Base-by-base conservation (phyloP, 1,140 invertebrate species). In the Palaemon carinicauda region DNA sequence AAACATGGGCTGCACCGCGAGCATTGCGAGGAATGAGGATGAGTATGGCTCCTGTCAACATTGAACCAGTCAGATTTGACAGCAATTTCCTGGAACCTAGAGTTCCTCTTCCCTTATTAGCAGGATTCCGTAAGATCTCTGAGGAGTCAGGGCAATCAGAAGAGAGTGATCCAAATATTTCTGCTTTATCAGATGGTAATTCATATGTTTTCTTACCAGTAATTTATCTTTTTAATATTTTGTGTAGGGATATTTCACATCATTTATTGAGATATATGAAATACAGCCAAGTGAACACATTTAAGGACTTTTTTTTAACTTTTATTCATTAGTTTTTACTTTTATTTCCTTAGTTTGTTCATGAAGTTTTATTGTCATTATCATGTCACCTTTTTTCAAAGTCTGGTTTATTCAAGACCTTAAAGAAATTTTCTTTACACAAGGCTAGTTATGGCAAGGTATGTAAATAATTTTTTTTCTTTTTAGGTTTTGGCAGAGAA, bases 1-100 rank as follows among this genome's bases (percentile, higher is more conserved):
- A 86, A 73, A 88, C 88, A 10, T 88, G 88, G 88, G 82, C 82
- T 2, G 88, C 83, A 17, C 88, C 88, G 5, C 78, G 69, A 24
- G 52, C 77, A 3, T 56, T 24, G 27, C 31, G 65, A 15, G 33
- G 17, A 2, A 60, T 33, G 27, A 29, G 82, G 12, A 31, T 4
- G 27, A 75, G 73, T 21, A 51, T 75, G n/a, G 73, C 41, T n/a
- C 31, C 31, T 4, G n/a, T 60, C 17, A 78, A 54, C 19, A 56
- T 84, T 0, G 82, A 71, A 31, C 73, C 27, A 0, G 27, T 60
- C 31, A 65, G 17, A 3, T n/a, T 77, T 31, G 74, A 82, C 50
- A 65, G 74, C 51, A 27, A 82, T 17, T 82, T 82, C 31, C 15
- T 74, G 65, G 14, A 27, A 5, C 87, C 52, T 10, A 77, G 10